Percentiles rank a stretch among this genome's conserved stretches.
Evolutionary conservation across 2,888 invertebrate species (phyloP).

Genomic region (Torymus auratus): DNA sequence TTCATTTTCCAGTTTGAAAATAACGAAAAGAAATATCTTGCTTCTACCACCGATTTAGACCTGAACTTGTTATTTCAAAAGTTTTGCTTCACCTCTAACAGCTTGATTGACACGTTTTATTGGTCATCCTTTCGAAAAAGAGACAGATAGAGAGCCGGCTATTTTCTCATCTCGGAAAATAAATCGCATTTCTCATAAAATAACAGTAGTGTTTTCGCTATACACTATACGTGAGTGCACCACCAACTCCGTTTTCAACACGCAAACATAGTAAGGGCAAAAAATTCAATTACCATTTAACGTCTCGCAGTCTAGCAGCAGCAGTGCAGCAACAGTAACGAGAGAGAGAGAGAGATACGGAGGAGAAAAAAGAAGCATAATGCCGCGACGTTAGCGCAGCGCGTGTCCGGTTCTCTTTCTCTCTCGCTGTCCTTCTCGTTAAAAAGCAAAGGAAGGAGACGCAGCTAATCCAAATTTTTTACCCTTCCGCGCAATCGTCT

Average conservation of each 20-base stretch:
- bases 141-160: background rate
- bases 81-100: background rate
- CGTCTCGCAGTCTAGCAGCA: background rate
- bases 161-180: background rate
- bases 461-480: slow-evolving; percentile 7
- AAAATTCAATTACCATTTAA: background rate
- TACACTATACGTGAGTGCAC: too few relatives aligned
- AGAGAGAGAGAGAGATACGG: too few relatives aligned
- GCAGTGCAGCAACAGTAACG: too few relatives aligned
- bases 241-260: too few relatives aligned
- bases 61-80: background rate
- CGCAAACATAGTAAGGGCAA: background rate
- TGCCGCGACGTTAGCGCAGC: too few relatives aligned
- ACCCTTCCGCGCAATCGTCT: background rate
- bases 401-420: too few relatives aligned
- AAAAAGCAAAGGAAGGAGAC: background rate
- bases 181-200: background rate
- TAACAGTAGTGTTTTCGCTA: background rate
- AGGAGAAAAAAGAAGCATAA: too few relatives aligned
- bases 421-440: too few relatives aligned
- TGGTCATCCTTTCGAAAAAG: background rate
- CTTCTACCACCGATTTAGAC: background rate
- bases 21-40: background rate
- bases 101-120: slow-evolving; percentile 25
- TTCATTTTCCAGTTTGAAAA: background rate